Percentiles rank a stretch among this genome's conserved stretches.
Evolutionary conservation across 2,113 vertebrate species (phyloP).

Genomic region (Hyperopisus bebe): DNA sequence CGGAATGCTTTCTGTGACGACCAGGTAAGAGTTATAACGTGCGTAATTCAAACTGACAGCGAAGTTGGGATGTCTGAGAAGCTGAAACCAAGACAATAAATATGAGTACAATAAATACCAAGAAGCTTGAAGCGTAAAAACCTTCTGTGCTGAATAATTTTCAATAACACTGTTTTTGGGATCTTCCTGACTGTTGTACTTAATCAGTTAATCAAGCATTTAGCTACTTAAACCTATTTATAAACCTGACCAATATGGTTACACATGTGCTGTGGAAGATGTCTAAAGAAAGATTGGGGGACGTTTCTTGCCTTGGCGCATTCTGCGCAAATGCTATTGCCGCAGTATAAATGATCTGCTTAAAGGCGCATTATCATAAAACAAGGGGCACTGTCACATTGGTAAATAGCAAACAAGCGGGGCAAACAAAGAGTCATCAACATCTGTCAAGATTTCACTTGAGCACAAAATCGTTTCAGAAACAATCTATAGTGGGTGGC

Average conservation of each 20-base stretch:
- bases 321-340: neutral
- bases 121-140: neutral
- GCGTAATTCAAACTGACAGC: slow-evolving; percentile 4
- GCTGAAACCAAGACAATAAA: neutral
- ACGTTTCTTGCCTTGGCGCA: neutral
- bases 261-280: neutral
- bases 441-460: neutral
- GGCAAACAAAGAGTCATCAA: neutral
- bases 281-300: neutral
- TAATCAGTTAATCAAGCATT: neutral
- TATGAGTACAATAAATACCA: neutral
- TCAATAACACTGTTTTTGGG: neutral
- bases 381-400: neutral
- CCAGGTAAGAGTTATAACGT: slow-evolving; percentile 9
- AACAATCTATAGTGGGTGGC: neutral
- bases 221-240: neutral
- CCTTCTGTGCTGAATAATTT: neutral
- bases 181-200: neutral
- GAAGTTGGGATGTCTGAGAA: neutral
- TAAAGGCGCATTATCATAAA: neutral
- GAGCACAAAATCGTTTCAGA: neutral
- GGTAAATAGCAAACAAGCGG: neutral
- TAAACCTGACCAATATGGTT: neutral
- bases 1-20: neutral
- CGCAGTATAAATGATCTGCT: neutral